Evolutionary conservation across 2,888 invertebrate species (phyloP), one percentile per base, ranked within the genome.

Genomic region (Charanyca ferruginea): DNA sequence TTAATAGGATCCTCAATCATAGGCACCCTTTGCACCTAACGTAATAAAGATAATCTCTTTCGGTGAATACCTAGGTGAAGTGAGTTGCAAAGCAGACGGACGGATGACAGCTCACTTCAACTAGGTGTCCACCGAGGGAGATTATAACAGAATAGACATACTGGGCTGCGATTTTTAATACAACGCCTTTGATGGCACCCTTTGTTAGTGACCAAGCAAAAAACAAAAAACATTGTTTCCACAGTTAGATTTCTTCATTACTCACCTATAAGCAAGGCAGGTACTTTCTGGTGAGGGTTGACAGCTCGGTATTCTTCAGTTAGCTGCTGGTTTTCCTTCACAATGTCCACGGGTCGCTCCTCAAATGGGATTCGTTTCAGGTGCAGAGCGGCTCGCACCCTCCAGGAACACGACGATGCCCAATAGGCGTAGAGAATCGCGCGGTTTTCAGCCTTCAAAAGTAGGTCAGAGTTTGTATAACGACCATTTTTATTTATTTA

Each of bases 361-460:
- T 92, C 93, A 73, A 87, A 94, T 0, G 89, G 81, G 4, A 96
- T 85, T 9, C 83, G 69, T 76, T 96, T 96, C 32, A 90, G 61
- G 28, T 89, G 84, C 57, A 96, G 82, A 0, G 91, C 94, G 0
- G 93, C 93, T 5, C 95, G 89, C 1, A 96, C 96, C 5, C 97
- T 91, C 96, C 97, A 97, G 0, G 96, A 91, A 80, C 96, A 96
- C 0, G 97, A 96, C 5, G 96, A 96, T 25, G 95, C 87, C 90
- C 95, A 96, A 84, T 94, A 96, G 0, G 95, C 95, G 85, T 96
- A 96, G 22, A 97, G 83, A 35, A 96, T 83, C 2, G 85, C 87
- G 2, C 83, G 84, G 48, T 79, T 84, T 74, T 89, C 83, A 38
- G 64, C 87, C 89, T 89, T 81, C 0, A 8, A 58, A 73, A 58